Percentiles rank a stretch among this genome's conserved stretches.
Conservation (phyloP, 2,888 invertebrate genomes). For the Philopedon plagiatum region DNA sequence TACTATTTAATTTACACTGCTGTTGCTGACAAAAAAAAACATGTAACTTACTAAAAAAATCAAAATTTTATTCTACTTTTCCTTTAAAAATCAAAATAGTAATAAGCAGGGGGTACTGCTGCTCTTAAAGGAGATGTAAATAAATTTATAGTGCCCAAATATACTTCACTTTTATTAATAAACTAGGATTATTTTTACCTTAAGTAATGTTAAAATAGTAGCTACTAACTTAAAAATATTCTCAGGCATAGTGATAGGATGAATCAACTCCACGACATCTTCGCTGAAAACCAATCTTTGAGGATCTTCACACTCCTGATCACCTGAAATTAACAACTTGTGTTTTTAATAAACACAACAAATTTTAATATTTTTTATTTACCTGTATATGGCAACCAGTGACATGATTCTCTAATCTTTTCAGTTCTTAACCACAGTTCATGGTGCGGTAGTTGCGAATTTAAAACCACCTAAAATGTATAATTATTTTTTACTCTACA, state of each 20-base stretch:
- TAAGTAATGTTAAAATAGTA: conserved; percentile 73
- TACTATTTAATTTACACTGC: no score
- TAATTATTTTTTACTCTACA: no score
- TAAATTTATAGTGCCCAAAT: no score
- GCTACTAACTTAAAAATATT: conserved; percentile 75
- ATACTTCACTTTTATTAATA: no score
- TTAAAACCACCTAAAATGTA: conserved; percentile 69
- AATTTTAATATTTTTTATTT: conserved; percentile 14
- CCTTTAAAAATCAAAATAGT: no score
- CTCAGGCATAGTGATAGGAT: conserved; percentile 74
- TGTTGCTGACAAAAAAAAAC: no score
- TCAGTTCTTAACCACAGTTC: conserved; percentile 84
- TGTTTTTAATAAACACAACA: no score
- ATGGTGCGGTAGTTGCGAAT: conserved; percentile 77
- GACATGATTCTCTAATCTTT: conserved; percentile 79
- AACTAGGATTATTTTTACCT: no score
- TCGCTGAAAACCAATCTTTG: conserved; percentile 77
- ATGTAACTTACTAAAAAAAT: no score
- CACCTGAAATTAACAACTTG: conserved; percentile 62
- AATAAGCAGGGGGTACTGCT: no score
- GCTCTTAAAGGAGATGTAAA: no score
- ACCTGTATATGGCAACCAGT: conserved; percentile 74
- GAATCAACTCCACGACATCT: conserved; percentile 78
- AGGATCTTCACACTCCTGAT: conserved; percentile 72
- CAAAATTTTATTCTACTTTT: no score